Conservation (phyloP, 2,888 invertebrate genomes). For the Conchocele bisecta region DNA sequence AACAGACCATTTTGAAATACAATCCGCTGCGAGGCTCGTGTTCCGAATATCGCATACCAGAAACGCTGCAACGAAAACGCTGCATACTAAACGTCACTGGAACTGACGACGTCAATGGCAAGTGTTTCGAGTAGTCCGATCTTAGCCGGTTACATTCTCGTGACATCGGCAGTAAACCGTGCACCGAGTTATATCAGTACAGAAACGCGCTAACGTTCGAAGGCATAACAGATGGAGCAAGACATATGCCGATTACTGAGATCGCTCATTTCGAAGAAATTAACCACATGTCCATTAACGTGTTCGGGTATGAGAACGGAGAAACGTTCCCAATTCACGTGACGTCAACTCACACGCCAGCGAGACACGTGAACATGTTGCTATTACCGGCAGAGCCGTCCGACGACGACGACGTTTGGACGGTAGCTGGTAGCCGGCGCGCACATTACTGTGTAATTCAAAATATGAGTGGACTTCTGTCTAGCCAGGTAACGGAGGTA, state of each 20-base stretch:
- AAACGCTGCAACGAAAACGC: not conserved
- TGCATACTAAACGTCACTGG: not conserved
- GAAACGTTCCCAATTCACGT: not conserved
- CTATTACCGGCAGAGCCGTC: not conserved
- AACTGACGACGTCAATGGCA: not conserved
- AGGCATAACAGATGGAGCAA: not conserved
- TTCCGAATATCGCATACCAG: not conserved
- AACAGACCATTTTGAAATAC: constrained; percentile 1
- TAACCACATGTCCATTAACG: not conserved
- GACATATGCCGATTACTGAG: not conserved
- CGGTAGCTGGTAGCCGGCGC: not conserved
- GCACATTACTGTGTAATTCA: constrained; percentile 2
- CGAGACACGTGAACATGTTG: not conserved
- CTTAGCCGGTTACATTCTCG: not conserved
- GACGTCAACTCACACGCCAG: not conserved
- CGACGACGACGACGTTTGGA: not conserved
- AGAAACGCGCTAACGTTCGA: not conserved
- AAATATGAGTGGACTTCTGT: not conserved
- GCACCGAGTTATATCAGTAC: not conserved
- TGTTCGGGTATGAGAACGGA: not conserved
- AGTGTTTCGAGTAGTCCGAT: constrained; percentile 3
- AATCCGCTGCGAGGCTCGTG: not conserved
- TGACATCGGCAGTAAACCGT: not conserved
- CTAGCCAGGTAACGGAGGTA: not conserved
- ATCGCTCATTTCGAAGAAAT: not conserved